Evolutionary conservation across 2,888 invertebrate species (phyloP), one percentile per base, ranked within the genome.

Genomic region (Myopa tessellatipennis): DNA sequence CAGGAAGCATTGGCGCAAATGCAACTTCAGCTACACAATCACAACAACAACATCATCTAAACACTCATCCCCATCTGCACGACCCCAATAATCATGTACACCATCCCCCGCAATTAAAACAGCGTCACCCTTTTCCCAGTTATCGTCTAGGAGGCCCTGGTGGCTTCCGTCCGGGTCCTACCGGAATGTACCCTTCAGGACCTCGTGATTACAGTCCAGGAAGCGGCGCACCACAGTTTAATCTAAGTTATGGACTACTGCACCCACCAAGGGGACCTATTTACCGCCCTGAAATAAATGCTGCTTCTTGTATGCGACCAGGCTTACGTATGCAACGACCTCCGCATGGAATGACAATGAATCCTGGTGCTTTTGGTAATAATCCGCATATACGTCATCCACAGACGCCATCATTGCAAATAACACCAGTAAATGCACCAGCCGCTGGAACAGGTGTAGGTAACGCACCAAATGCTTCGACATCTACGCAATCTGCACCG

Each of bases 271-370:
- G 82, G 63, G 81, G 84, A 38, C 82, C 83, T 72, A 80, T 84
- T 69, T 86, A 82, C 79, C 82, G 85, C 45, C 84, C 84, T 16
- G 85, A 85, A 63, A 73, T 82, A 38, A 78, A 79, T 50, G 74
- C 70, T 10, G 79, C 75, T 65, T 80, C 82, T 18, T 83, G 84
- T 36, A 83, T 86, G 81, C 83, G 85, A 34, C 84, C 84, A 26
- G 92, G 91, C 81, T 81, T 85, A 70, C 86, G 88, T 60, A 90
- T 91, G 68, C 92, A 92, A 80, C 90, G 90, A 34, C 92, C 92
- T 1, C 81, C 79, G 38, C 82, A 80, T 55, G 81, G 80, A 12
- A 82, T 84, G 78, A 79, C 82, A 45, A 77, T 81, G 36, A 80
- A 79, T 16, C 81, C 81, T 14, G 74, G 77, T 34, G 85, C 85